phyloP scores from a whole-genome alignment of 1,140 invertebrate species.

The Lepidurus packardi region DNA sequence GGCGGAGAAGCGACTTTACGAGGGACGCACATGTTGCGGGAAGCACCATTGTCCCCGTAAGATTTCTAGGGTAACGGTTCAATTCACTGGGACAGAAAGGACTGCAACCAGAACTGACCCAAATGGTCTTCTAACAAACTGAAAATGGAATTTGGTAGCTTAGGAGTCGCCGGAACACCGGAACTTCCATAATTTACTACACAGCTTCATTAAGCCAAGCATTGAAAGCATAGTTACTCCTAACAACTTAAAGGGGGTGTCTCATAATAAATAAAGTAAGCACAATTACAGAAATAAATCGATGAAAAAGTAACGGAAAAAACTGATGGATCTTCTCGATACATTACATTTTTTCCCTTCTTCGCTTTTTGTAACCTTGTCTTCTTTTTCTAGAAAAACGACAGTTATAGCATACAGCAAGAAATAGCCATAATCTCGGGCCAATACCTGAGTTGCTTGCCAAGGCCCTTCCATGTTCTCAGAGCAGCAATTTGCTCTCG shows the following conservation, averaged over 20 bases:
- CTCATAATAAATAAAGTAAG: background rate
- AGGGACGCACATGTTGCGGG: background rate
- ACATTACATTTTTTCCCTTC: background rate
- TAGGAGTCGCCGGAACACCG: background rate
- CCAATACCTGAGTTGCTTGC: background rate
- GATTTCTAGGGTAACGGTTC: conserved; percentile 14
- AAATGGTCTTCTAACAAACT: background rate
- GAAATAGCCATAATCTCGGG: background rate
- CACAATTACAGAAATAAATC: background rate
- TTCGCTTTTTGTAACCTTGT: background rate
- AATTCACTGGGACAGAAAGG: background rate
- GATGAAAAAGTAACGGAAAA: background rate
- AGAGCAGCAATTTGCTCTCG: background rate
- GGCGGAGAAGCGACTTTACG: background rate
- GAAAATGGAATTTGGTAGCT: background rate
- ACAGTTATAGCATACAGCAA: background rate
- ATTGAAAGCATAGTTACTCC: background rate
- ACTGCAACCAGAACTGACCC: background rate
- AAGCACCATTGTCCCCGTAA: background rate
- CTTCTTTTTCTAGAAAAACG: background rate
- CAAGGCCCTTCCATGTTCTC: background rate
- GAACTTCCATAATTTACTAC: background rate
- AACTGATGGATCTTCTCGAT: too few relatives aligned
- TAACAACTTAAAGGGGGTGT: too few relatives aligned
- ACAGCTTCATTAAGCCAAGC: background rate